A percentile compares a stretch with the other conserved stretches of the same genome.
Conservation (phyloP, 2,888 invertebrate species). For the Agrochola macilenta region DNA sequence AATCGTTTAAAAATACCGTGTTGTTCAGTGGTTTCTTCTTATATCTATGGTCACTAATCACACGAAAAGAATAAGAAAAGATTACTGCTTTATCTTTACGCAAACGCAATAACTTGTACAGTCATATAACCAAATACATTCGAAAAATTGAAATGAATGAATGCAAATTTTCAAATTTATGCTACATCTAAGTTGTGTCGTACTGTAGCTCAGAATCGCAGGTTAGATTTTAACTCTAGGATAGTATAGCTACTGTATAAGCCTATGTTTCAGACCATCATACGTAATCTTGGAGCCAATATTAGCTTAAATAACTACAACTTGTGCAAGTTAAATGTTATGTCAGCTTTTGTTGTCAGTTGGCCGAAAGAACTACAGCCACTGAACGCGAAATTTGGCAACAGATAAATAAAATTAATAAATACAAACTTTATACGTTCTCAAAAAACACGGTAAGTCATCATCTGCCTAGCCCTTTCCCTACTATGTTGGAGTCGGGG, state of each 20-base stretch:
- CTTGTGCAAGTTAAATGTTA: not conserved
- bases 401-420: not conserved
- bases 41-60: no score
- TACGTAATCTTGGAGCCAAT: not conserved
- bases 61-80: no score
- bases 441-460: not conserved
- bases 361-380: not conserved
- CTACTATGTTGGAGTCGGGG: not conserved
- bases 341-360: not conserved
- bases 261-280: not conserved
- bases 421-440: no score
- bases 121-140: no score
- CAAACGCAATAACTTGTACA: no score
- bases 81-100: no score
- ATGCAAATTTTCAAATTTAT: no score
- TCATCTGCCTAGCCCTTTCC: not conserved
- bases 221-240: not conserved
- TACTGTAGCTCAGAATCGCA: not conserved
- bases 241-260: not conserved
- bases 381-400: not conserved
- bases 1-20: no score
- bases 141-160: no score
- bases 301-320: not conserved
- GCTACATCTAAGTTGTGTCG: no score
- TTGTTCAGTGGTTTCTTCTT: no score